Conservation (phyloP, 2,888 invertebrate species). For the Drosophila fungiperda region DNA sequence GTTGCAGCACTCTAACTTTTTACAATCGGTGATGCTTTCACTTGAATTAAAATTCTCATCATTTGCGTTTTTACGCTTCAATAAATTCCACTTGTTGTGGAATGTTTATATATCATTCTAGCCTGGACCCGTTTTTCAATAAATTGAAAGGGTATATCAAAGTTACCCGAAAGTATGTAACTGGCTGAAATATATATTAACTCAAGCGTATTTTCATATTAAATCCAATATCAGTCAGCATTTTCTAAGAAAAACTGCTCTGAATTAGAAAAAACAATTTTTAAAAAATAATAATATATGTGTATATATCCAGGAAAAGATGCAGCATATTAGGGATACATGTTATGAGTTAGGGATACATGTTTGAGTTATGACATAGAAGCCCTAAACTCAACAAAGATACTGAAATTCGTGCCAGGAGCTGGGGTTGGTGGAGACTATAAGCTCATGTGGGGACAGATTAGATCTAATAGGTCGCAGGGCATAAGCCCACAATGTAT, state of each 20-base stretch:
- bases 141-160: neutral
- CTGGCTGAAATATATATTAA: neutral
- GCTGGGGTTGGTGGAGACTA: too few species aligned
- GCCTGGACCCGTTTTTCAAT: neutral
- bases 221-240: neutral
- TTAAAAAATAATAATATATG: too few species aligned
- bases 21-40: neutral
- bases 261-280: too few species aligned
- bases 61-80: neutral
- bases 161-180: neutral
- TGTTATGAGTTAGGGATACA: too few species aligned
- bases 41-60: neutral
- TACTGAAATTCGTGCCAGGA: too few species aligned
- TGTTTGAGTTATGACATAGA: too few species aligned
- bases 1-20: neutral
- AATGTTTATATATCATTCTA: neutral
- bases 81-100: neutral
- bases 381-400: too few species aligned
- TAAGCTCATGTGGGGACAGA: too few species aligned
- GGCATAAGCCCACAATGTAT: too few species aligned
- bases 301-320: too few species aligned
- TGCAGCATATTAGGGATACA: too few species aligned
- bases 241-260: neutral
- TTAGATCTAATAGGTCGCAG: too few species aligned
- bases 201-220: neutral